Evolutionary conservation across 2,888 invertebrate genomes (phyloP).

Genomic region (Caradrina clavipalpis): DNA sequence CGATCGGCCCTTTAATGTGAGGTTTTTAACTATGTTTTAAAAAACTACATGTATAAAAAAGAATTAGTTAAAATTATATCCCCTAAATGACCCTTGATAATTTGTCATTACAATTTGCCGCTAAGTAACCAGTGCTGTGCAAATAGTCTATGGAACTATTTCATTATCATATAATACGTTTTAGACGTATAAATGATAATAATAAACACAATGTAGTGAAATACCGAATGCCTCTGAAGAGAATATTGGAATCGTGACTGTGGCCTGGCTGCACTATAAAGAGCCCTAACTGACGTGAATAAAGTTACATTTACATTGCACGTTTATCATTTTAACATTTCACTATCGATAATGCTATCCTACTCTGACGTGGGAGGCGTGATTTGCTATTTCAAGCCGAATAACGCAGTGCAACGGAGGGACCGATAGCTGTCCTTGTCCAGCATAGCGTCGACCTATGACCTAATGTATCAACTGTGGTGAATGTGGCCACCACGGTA

Average conservation of each 20-base stretch:
- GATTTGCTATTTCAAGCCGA: constrained; percentile 86
- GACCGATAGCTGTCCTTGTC: constrained; percentile 85
- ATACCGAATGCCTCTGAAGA: constrained; percentile 82
- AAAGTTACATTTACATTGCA: constrained; percentile 81
- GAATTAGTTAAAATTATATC: constrained; percentile 7
- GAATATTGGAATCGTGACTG: constrained; percentile 85
- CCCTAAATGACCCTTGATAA: constrained; percentile 8
- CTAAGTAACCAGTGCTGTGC: constrained; percentile 61
- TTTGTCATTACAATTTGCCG: constrained; percentile 38
- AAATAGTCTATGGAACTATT: constrained; percentile 77
- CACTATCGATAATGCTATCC: constrained; percentile 86
- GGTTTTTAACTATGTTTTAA: too few relatives aligned
- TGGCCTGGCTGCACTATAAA: constrained; percentile 64
- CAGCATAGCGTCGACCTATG: constrained; percentile 85
- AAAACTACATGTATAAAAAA: too few relatives aligned
- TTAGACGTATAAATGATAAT: constrained; percentile 75
- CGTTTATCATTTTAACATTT: constrained; percentile 80
- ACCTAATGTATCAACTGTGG: constrained; percentile 87
- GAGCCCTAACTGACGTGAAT: constrained; percentile 72
- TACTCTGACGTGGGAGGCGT: constrained; percentile 86
- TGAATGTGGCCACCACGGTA: constrained; percentile 84
- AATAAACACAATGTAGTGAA: constrained; percentile 85
- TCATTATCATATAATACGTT: constrained; percentile 76
- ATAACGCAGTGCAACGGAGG: constrained; percentile 79
- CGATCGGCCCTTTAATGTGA: too few relatives aligned